Conservation (phyloP, 2,113 vertebrate species). For the Gobiocypris rarus region DNA sequence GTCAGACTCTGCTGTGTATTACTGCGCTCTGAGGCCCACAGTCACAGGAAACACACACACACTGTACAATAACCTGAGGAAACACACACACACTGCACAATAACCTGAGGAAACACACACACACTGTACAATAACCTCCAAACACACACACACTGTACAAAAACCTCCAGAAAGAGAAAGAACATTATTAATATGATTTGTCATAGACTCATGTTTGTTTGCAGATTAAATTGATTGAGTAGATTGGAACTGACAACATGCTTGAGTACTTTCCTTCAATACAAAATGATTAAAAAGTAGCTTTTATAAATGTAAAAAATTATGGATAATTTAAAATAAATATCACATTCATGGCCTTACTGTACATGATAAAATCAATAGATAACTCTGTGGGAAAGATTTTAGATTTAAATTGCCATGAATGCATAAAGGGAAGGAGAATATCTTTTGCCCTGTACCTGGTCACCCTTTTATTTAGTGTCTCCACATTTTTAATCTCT, state of each 20-base stretch:
- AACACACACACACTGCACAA: too few species aligned
- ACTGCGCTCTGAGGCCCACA: slow-evolving; percentile 38
- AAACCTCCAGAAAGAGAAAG: neutral
- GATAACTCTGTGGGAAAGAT: too few species aligned
- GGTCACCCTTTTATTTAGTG: neutral
- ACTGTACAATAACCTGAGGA: slow-evolving; percentile 43
- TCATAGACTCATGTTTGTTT: neutral
- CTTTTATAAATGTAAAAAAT: too few species aligned
- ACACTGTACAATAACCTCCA: too few species aligned
- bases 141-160: slow-evolving; percentile 17
- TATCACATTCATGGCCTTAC: neutral
- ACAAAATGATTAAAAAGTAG: too few species aligned
- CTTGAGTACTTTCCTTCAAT: neutral
- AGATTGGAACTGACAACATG: too few species aligned
- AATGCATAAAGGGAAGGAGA: neutral
- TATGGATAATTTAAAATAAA: too few species aligned
- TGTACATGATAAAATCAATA: neutral
- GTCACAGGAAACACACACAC: slow-evolving; percentile 14
- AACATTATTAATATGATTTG: neutral
- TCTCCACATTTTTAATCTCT: neutral
- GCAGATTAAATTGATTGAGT: neutral
- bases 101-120: too few species aligned
- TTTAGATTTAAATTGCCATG: neutral
- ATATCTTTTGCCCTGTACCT: neutral
- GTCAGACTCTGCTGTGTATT: slow-evolving; percentile 45